phyloP scores from a whole-genome alignment of 2,797 vertebrate species.

The Odontamblyopus lacepedii region DNA sequence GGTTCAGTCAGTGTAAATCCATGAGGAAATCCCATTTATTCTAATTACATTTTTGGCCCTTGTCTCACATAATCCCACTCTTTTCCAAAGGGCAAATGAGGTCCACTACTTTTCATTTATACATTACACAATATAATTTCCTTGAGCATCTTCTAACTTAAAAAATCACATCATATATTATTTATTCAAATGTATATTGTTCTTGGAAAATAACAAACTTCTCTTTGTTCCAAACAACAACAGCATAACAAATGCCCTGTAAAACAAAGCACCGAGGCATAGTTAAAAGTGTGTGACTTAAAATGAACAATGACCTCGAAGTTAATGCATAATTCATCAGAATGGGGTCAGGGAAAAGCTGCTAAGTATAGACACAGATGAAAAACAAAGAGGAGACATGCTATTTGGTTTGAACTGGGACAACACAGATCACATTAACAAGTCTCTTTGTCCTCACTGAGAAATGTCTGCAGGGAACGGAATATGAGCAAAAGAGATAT shows the following conservation, averaged over 20 bases:
- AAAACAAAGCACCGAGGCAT: slow-evolving; percentile 10
- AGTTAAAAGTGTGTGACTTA: neutral
- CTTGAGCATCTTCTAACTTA: neutral
- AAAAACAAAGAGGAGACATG: slow-evolving; percentile 6
- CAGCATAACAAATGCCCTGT: neutral
- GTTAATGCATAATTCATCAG: slow-evolving; percentile 9
- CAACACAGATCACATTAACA: slow-evolving; percentile 10
- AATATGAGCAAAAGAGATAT: neutral
- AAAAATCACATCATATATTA: neutral
- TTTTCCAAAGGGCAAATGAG: neutral
- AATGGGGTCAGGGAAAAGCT: slow-evolving; percentile 16
- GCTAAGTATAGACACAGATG: slow-evolving; percentile 15
- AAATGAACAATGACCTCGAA: slow-evolving; percentile 10
- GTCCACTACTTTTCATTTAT: neutral
- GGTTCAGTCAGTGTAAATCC: no score
- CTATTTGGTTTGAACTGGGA: slow-evolving; percentile 3
- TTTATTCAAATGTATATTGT: slow-evolving; percentile 1
- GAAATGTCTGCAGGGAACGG: slow-evolving; percentile 1
- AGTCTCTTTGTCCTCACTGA: neutral
- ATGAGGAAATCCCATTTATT: no score
- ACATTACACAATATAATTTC: neutral
- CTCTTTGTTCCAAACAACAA: neutral
- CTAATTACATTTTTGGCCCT: no score
- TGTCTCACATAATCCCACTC: no score
- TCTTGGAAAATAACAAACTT: slow-evolving; percentile 16